Percentiles rank a stretch among this genome's conserved stretches.
Conservation (phyloP, 2,888 invertebrate species). For the Eupithecia exiguata region DNA sequence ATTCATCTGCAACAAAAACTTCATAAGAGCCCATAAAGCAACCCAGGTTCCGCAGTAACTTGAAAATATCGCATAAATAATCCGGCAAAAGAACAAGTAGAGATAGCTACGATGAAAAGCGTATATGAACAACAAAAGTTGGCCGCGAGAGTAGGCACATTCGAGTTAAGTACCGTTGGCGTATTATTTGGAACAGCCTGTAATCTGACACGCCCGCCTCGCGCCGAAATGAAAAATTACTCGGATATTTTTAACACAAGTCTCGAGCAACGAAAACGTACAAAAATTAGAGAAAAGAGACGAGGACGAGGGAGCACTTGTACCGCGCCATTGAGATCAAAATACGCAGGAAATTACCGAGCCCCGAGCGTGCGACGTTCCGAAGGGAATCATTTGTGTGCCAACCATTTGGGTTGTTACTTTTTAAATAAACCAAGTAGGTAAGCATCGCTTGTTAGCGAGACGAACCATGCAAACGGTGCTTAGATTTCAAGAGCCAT, state of each 20-base stretch:
- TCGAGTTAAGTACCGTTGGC: conserved; percentile 76
- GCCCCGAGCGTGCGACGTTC: conserved; percentile 68
- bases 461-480: conserved; percentile 61
- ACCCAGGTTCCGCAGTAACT: conserved; percentile 62
- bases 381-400: conserved; percentile 77
- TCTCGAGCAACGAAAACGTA: conserved; percentile 80
- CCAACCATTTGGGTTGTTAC: conserved; percentile 77
- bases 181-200: conserved; percentile 81
- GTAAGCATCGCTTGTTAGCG: conserved; percentile 73
- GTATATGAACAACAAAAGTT: conserved; percentile 71
- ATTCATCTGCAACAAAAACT: conserved; percentile 68
- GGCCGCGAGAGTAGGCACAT: conserved; percentile 67
- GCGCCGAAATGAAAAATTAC: conserved; percentile 83
- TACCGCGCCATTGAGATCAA: conserved; percentile 83
- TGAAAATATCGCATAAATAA: conserved; percentile 63
- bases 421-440: conserved; percentile 79
- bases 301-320: conserved; percentile 80
- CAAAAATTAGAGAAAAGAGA: conserved; percentile 82
- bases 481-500: conserved; percentile 54
- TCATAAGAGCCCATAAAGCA: conserved; percentile 68
- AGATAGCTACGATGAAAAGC: conserved; percentile 59
- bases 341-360: conserved; percentile 82
- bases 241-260: conserved; percentile 81
- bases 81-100: conserved; percentile 63
- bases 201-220: conserved; percentile 81